Percentiles rank a stretch among this genome's conserved stretches.
These are phyloP conservation scores for Diaprepes abbreviatus DNA, from an alignment of 2,888 invertebrate genomes.

Conservation along the genomic window DNA sequence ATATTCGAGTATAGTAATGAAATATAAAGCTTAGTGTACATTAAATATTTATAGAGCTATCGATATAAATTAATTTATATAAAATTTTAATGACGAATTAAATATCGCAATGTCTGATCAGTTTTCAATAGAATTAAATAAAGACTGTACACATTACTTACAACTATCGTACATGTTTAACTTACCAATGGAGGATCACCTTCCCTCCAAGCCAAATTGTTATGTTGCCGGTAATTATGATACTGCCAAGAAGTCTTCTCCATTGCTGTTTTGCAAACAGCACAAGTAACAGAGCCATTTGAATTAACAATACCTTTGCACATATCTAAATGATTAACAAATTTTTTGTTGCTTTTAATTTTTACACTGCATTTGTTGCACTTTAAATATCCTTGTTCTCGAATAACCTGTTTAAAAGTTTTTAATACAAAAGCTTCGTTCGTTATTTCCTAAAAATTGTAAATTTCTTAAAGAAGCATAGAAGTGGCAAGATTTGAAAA, in stretches of 20 bases:
- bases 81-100: too few species aligned
- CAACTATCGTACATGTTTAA: too few species aligned
- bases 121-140: too few species aligned
- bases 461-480: too few species aligned
- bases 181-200: slow-evolving; percentile 71
- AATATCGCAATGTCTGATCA: too few species aligned
- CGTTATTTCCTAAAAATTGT: slow-evolving; percentile 41
- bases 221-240: slow-evolving; percentile 71
- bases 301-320: slow-evolving; percentile 49
- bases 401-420: slow-evolving; percentile 35
- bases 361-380: slow-evolving; percentile 29
- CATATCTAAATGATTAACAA: slow-evolving; percentile 50
- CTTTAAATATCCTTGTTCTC: slow-evolving; percentile 41
- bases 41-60: too few species aligned
- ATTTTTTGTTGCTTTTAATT: slow-evolving; percentile 14
- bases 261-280: slow-evolving; percentile 68
- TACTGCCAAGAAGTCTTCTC: slow-evolving; percentile 66
- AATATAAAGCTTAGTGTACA: too few species aligned
- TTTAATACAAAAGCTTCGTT: slow-evolving; percentile 37
- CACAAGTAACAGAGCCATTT: slow-evolving; percentile 64
- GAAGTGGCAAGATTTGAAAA: slow-evolving; percentile 7
- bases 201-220: slow-evolving; percentile 73
- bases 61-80: too few species aligned
- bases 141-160: too few species aligned
- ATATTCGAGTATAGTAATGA: too few species aligned